phyloP scores from a whole-genome alignment of 2,888 invertebrate species.

The Octonoba sinensis region DNA sequence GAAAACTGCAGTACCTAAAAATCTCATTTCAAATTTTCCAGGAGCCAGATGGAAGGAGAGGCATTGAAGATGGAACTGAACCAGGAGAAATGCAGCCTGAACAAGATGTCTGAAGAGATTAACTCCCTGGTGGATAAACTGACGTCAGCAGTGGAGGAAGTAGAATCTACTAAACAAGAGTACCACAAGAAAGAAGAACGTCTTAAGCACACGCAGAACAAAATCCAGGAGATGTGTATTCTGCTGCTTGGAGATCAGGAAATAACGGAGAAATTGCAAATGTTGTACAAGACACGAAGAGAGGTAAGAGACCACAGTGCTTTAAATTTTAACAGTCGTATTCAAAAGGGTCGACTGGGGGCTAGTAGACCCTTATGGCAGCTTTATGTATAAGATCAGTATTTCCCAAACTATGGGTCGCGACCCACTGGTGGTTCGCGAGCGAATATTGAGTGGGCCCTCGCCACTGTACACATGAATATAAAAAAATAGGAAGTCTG shows the following conservation, averaged over 20 bases:
- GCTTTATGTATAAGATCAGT: too few species aligned
- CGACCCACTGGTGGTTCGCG: too few species aligned
- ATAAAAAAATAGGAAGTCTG: too few species aligned
- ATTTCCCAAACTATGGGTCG: too few species aligned
- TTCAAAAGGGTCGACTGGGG: neutral
- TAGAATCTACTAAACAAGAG: constrained; percentile 45
- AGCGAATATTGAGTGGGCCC: too few species aligned
- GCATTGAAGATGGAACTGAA: constrained; percentile 45
- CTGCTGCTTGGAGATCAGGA: constrained; percentile 47
- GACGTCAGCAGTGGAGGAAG: constrained; percentile 48
- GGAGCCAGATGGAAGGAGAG: constrained; percentile 58
- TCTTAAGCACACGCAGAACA: constrained; percentile 43
- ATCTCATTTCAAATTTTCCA: neutral
- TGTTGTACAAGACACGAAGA: constrained; percentile 28
- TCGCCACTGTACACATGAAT: too few species aligned
- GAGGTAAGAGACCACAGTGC: constrained; percentile 15
- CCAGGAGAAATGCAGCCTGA: constrained; percentile 57
- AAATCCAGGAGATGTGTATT: constrained; percentile 53
- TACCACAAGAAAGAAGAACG: constrained; percentile 54
- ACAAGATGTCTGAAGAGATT: constrained; percentile 55
- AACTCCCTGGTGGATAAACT: constrained; percentile 57
- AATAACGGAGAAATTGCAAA: constrained; percentile 38
- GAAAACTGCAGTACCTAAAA: too few species aligned
- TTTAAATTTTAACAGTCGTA: neutral
- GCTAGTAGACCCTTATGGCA: too few species aligned